These are phyloP conservation scores for Dolomedes plantarius DNA, from an alignment of 2,888 invertebrate genomes.

Conservation along the genomic window DNA sequence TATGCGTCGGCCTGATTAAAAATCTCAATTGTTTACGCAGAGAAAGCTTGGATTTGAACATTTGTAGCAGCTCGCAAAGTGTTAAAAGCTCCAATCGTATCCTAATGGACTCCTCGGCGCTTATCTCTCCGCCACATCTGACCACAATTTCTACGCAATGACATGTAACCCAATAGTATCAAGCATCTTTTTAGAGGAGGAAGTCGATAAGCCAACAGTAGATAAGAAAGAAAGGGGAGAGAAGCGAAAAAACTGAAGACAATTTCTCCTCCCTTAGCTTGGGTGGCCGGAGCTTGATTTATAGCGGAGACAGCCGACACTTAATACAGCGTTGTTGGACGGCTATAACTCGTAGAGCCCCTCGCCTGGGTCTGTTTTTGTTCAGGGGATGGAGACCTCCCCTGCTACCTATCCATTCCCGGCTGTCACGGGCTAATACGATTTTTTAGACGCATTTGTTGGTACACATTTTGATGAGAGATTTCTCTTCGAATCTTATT, in stretches of 20 bases:
- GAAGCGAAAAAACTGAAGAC: slow-evolving; percentile 26
- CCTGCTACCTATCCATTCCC: slow-evolving; percentile 63
- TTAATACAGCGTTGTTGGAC: slow-evolving; percentile 64
- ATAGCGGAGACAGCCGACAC: slow-evolving; percentile 65
- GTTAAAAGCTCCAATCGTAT: background rate
- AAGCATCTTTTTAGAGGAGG: slow-evolving; percentile 44
- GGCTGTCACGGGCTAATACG: slow-evolving; percentile 35
- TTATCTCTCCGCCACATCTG: slow-evolving; percentile 2
- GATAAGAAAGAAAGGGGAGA: slow-evolving; percentile 50
- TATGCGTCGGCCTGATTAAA: too few relatives aligned
- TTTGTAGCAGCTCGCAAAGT: background rate
- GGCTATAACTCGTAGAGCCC: slow-evolving; percentile 61
- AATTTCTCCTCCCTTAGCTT: slow-evolving; percentile 18
- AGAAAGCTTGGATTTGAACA: too few relatives aligned
- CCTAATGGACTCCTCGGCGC: background rate
- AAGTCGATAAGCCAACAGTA: slow-evolving; percentile 57
- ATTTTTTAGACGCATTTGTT: background rate
- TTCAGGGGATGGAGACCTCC: slow-evolving; percentile 62
- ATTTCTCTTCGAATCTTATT: too few relatives aligned
- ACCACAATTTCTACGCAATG: slow-evolving; percentile 12
- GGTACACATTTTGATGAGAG: background rate
- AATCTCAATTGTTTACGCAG: too few relatives aligned
- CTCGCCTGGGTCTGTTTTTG: slow-evolving; percentile 56
- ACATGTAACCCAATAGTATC: slow-evolving; percentile 64
- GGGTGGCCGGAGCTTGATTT: slow-evolving; percentile 59